phyloP scores from a whole-genome alignment of 1,140 invertebrate genomes.

The Hormaphis cornu region DNA sequence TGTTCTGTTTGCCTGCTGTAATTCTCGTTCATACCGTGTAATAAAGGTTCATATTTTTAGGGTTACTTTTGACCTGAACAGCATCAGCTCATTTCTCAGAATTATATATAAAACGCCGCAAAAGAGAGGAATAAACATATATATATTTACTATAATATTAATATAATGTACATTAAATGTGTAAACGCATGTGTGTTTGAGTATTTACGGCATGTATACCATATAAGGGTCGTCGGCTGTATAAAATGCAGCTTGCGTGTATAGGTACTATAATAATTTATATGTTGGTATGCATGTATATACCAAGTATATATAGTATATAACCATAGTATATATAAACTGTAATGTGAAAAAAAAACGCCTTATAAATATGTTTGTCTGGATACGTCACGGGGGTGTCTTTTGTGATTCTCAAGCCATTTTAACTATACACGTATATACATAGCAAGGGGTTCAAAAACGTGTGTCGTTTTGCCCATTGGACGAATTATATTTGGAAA shows the following conservation, averaged over 20 bases:
- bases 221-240: too few relatives aligned
- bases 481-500: neutral
- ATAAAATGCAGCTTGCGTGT: too few relatives aligned
- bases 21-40: neutral
- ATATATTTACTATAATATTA: too few relatives aligned
- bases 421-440: neutral
- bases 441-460: constrained; percentile 30
- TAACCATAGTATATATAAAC: neutral
- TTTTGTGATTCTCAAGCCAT: constrained; percentile 4
- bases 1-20: neutral
- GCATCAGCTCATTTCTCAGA: neutral
- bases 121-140: neutral
- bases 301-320: neutral
- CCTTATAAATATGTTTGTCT: neutral
- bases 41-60: neutral
- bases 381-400: neutral
- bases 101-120: neutral
- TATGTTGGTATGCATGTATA: neutral
- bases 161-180: too few relatives aligned
- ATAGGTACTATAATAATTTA: neutral
- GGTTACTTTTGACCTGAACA: constrained; percentile 20
- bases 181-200: too few relatives aligned
- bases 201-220: too few relatives aligned
- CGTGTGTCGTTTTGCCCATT: constrained; percentile 1
- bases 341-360: too few relatives aligned